A percentile compares a stretch with the other conserved stretches of the same genome.
Conservation (phyloP, 1,140 invertebrate genomes). For the Heterodera schachtii region DNA sequence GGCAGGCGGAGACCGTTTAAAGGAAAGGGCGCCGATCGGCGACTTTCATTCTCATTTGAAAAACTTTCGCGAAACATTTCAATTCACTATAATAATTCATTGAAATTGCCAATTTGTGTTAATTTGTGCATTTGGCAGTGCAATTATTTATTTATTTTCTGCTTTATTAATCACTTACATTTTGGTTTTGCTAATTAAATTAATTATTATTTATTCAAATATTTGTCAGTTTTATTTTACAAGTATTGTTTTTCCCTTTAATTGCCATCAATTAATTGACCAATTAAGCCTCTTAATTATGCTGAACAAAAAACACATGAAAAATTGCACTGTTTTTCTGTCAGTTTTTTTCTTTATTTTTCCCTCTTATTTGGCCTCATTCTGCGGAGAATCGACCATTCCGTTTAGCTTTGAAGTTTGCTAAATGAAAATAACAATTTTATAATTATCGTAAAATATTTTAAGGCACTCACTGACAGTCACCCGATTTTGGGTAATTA, state of each 20-base stretch:
- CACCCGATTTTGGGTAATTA: slow-evolving; percentile 34
- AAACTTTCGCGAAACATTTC: too few relatives aligned
- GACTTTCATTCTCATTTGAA: background rate
- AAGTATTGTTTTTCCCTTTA: too few relatives aligned
- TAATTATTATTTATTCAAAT: background rate
- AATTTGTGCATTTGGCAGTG: too few relatives aligned
- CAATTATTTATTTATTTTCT: too few relatives aligned
- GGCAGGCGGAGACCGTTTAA: too few relatives aligned
- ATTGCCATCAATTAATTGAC: too few relatives aligned
- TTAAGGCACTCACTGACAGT: slow-evolving; percentile 34
- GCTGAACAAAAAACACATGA: background rate
- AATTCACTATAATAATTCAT: too few relatives aligned
- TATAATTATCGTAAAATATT: background rate
- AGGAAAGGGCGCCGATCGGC: background rate
- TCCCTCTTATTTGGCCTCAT: slow-evolving; percentile 26
- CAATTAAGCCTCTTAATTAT: background rate
- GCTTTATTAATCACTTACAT: too few relatives aligned
- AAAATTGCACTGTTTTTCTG: background rate
- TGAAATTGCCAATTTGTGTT: too few relatives aligned
- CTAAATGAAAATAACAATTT: background rate
- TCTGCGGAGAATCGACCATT: slow-evolving; percentile 39
- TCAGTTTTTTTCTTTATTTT: background rate
- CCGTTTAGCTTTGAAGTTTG: slow-evolving; percentile 41
- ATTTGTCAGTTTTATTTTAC: background rate
- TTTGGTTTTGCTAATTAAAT: background rate